These are phyloP conservation scores for Drosophila rubida DNA, from an alignment of 2,888 invertebrate species.

Conservation along the genomic window DNA sequence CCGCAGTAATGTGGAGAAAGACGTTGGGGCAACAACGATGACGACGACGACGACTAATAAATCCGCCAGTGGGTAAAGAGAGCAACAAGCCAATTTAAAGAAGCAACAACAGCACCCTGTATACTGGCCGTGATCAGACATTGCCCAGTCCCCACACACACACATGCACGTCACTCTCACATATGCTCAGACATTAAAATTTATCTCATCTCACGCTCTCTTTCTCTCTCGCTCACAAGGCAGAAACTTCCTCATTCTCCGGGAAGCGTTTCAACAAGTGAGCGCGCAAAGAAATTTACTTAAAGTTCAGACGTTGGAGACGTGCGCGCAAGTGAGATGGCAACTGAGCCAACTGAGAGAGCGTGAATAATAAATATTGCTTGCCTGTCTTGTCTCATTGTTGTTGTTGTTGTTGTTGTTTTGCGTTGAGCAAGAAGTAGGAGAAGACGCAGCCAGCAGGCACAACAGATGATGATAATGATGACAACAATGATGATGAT, in stretches of 20 bases:
- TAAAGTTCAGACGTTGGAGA: constrained; percentile 25
- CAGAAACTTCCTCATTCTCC: constrained; percentile 78
- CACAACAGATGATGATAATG: constrained; percentile 51
- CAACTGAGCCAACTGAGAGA: constrained; percentile 35
- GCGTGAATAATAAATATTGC: constrained; percentile 58
- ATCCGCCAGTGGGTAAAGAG: constrained; percentile 82
- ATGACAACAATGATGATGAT: constrained; percentile 43
- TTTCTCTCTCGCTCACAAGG: constrained; percentile 28
- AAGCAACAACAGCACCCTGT: constrained; percentile 60
- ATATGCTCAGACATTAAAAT: constrained; percentile 54
- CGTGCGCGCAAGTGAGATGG: constrained; percentile 40
- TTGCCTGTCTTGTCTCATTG: constrained; percentile 13
- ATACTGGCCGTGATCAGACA: constrained; percentile 50
- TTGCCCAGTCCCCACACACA: constrained; percentile 47
- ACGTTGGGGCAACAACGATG: constrained; percentile 44
- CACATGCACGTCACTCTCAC: background rate
- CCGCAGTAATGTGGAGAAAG: constrained; percentile 56
- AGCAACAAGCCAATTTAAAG: constrained; percentile 71
- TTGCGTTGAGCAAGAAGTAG: constrained; percentile 52
- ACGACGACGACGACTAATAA: constrained; percentile 70
- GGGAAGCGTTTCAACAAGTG: constrained; percentile 79
- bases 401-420: constrained; percentile 31
- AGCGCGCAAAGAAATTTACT: constrained; percentile 68
- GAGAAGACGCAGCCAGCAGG: constrained; percentile 40
- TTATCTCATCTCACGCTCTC: constrained; percentile 60